Percentiles rank a stretch among this genome's conserved stretches.
Conservation (phyloP, 2,888 invertebrate species). For the Pharmacophagus antenor region DNA sequence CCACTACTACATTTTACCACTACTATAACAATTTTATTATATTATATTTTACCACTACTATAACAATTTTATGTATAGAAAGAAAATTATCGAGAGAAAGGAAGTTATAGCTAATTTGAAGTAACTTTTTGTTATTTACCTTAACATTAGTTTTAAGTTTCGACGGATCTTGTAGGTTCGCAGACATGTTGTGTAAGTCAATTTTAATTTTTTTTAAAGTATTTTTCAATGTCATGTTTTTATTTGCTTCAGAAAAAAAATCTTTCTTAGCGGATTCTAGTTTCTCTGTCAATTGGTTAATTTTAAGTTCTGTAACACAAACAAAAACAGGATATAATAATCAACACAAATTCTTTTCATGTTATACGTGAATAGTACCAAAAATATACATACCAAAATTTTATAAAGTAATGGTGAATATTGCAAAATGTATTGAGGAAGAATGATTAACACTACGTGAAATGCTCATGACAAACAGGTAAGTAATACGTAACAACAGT, state of each 20-base stretch:
- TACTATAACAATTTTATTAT: too few species aligned
- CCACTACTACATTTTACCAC: not conserved
- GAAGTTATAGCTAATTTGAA: not conserved
- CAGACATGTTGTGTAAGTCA: conserved; percentile 90
- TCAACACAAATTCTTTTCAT: too few species aligned
- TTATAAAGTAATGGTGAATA: not conserved
- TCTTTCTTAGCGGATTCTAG: conserved; percentile 86
- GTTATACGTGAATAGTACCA: too few species aligned
- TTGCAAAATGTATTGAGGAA: conserved; percentile 23
- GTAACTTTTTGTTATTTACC: conserved; percentile 48
- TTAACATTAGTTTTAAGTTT: conserved; percentile 80
- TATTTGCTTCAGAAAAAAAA: conserved; percentile 83
- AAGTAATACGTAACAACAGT: conserved; percentile 32
- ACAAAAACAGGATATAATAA: not conserved
- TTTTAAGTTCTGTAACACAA: conserved; percentile 83
- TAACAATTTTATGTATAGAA: too few species aligned
- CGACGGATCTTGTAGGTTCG: conserved; percentile 87
- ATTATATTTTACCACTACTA: too few species aligned
- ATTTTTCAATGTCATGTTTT: conserved; percentile 82
- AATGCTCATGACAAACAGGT: conserved; percentile 21
- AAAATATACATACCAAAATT: not conserved
- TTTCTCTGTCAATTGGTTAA: conserved; percentile 89
- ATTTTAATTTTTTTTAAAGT: conserved; percentile 88
- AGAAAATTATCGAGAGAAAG: too few species aligned
- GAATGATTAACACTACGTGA: conserved; percentile 29